phyloP scores from a whole-genome alignment of 2,888 invertebrate genomes.

The Drosophila prostipennis region DNA sequence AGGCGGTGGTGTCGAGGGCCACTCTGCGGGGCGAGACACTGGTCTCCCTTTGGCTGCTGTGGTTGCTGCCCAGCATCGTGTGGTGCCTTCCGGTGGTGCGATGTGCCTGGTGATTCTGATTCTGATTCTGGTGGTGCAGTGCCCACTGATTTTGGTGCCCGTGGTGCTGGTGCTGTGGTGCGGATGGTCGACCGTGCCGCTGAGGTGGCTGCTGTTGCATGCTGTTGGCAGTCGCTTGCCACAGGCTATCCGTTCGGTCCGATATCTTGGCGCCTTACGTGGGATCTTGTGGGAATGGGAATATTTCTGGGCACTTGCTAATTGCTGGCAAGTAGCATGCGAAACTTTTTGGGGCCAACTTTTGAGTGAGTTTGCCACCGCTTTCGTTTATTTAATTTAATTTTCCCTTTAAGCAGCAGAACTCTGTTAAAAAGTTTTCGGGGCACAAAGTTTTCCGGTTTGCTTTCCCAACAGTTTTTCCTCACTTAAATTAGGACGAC shows the following conservation, averaged over 20 bases:
- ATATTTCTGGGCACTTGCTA: constrained; percentile 37
- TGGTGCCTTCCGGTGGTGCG: constrained; percentile 43
- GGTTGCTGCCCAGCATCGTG: constrained; percentile 68
- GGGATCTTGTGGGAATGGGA: not conserved
- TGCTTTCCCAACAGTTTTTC: not conserved
- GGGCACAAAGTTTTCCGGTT: constrained; percentile 33
- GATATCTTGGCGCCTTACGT: constrained; percentile 78
- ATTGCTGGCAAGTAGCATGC: constrained; percentile 55
- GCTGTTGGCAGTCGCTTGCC: constrained; percentile 78
- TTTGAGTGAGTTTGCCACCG: constrained; percentile 20
- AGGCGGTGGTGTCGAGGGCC: constrained; percentile 82
- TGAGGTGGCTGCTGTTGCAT: constrained; percentile 66
- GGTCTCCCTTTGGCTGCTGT: constrained; percentile 75
- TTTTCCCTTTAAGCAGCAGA: constrained; percentile 59
- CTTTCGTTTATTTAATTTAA: constrained; percentile 56
- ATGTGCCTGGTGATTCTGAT: constrained; percentile 33
- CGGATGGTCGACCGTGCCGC: constrained; percentile 56
- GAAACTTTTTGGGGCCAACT: constrained; percentile 8
- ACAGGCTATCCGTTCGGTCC: constrained; percentile 81
- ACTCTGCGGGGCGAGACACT: constrained; percentile 77
- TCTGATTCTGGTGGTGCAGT: constrained; percentile 46
- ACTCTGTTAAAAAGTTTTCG: constrained; percentile 66
- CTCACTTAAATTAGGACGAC: constrained; percentile 56
- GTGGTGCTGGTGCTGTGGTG: constrained; percentile 42
- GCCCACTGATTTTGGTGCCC: constrained; percentile 48